Evolutionary conservation across 2,888 invertebrate genomes (phyloP), one percentile per base, ranked within the genome.

Genomic region (Ochropacha duplaris): DNA sequence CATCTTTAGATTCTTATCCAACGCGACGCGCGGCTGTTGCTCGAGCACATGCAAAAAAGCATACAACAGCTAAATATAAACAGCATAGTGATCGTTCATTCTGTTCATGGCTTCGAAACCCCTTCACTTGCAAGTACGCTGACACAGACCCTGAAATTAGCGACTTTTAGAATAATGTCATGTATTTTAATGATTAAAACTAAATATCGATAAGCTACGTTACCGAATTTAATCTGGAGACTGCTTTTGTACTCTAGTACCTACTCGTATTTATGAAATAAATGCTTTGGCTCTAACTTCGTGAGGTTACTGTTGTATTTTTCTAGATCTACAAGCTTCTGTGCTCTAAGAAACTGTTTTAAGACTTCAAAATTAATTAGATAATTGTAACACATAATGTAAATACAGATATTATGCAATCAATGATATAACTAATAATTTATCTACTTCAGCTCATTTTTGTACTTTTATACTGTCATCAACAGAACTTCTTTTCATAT

Each of bases 111-210:
- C 90, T 96, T 64, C 88, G 96, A 74, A 96, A 96, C 83, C 96
- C 96, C 12, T 96, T 96, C 77, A 95, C 96, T 49, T 96, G 96
- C 91, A 96, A 96, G 84, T 96, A 96, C 84, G 95, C 96, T 62
- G 95, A 96, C 78, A 95, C 95, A 64, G 95, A 95, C 79, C 94
- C 95, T 60, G 95, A 95, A 90, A 94, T 95, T 67, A 95, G 95
- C 84, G 95, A 95, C 80, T 95, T 95, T 78, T 94, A 89, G 85
- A 65, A 66, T 60, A 56, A 64, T 69, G 64, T 65, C 71, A 65
- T 79, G 68, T 74, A 79, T 75, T 80, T 79, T 76, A 81, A 73
- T 75, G 74, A 83, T 74, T 58, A 66, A 74, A 67, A 65, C 69
- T 72, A 74, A 74, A 82, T 90, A 90, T 89, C 86, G 76, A 82